Evolutionary conservation across 2,113 vertebrate species (phyloP), one percentile per base, ranked within the genome.

Genomic region (Rhabdomys dilectus): DNA sequence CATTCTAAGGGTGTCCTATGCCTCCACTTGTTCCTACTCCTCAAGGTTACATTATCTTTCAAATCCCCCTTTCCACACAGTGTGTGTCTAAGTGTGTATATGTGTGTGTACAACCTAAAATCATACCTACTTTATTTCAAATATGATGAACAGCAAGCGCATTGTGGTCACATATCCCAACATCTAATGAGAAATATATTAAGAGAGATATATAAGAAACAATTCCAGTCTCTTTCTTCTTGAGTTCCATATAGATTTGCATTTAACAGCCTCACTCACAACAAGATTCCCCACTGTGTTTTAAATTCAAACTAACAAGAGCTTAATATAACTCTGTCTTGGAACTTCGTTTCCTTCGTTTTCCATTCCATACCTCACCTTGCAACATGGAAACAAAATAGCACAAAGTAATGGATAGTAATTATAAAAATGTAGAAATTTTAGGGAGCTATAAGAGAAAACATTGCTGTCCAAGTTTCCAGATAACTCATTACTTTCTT

Each of bases 91-190:
- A 45, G 64, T 31, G 77, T 42, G 62, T 29, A 72, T 29, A 51
- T 22, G 82, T 17, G 42, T 11, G 58, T 26, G 10, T 5, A 80
- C n/a, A 82, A 73, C 12, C 53, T 80, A 91, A 93, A 95, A 86
- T 88, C 60, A 95, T 39, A 87, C 82, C 8, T 78, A 68, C 13
- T 95, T 96, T 36, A 94, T 85, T 96, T 17, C 39, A 95, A 91
- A 48, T 64, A 73, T 62, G 10, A 94, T 34, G 15, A 13, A 91
- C 85, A 96, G 17, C 13, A 39, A 72, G 24, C n/a, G 76, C 36
- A 89, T 17, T 58, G n/a, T 58, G 64, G 19, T 81, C 11, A 51
- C 82, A 58, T 72, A 72, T 60, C 96, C 39, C 84, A 93, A 87
- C 6, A 42, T 24, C 51, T 72, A 17, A 45, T 86, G 36, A 90